Base-by-base conservation (phyloP, 2,797 vertebrate species). In the Antennarius maculatus region DNA sequence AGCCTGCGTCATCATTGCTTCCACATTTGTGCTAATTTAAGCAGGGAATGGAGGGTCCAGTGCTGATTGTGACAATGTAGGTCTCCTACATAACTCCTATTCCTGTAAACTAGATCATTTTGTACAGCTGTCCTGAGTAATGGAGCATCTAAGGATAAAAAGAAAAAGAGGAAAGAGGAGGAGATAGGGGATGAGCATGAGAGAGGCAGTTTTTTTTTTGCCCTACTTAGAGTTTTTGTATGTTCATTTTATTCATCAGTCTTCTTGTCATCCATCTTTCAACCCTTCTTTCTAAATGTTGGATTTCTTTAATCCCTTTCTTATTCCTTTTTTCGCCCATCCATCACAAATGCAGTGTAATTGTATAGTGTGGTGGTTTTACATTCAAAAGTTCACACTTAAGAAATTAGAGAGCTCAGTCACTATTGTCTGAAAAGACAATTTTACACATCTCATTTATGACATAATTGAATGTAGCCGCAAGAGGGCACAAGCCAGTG, bases 81-180 rank as follows among this genome's bases (percentile, higher is more conserved):
- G 89, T 90, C 89, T 89, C 68, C 56, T 23, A 23, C 23, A 8
- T 34, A 54, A 70, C 68, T 76, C 84, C 79, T 86, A 82, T 87
- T 89, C 85, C 85, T 89, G 85, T 91, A 86, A 90, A 89, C 81
- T 90, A 86, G 91, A 90, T 88, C 88, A 90, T 81, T 86, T 86
- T 82, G 76, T 87, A 76, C 86, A 74, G 81, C 64, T 62, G 17
- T 72, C 83, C 79, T 84, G 84, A 89, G 77, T 86, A 87, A 91
- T 87, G 66, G 77, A 59, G 71, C 67, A 80, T 83, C 80, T 74
- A 73, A 76, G 76, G 84, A 85, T 76, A 80, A 77, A 73, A 62
- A 69, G 68, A 72, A 27, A 5, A 72, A 62, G 29, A 67, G 66
- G 73, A 74, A 71, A 69, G 54, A 79, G 76, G 74, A 73, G 77